Conservation (phyloP, 1,140 invertebrate species). For the Zaprionus ghesquierei region DNA sequence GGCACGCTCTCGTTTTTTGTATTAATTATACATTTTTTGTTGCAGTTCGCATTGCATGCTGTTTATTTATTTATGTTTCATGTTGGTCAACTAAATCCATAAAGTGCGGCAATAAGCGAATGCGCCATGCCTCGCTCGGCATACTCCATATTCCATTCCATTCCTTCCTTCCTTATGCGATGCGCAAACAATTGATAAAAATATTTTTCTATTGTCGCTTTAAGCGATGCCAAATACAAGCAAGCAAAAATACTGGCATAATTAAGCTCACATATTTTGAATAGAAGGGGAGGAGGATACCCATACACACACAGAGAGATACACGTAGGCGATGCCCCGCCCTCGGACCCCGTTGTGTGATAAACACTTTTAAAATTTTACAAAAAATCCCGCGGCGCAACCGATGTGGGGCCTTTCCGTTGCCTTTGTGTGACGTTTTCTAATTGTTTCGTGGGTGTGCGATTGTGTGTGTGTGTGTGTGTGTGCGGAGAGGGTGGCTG, state of each 20-base stretch:
- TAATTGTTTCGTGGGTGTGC: slow-evolving; percentile 25
- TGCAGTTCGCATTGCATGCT: slow-evolving; percentile 9
- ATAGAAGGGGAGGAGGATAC: neutral
- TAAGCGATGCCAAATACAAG: slow-evolving; percentile 6
- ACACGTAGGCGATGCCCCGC: neutral
- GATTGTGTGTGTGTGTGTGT: slow-evolving; percentile 11
- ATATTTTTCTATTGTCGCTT: slow-evolving; percentile 30
- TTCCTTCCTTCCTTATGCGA: slow-evolving; percentile 7
- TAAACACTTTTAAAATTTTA: slow-evolving; percentile 22
- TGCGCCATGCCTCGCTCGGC: neutral
- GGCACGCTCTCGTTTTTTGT: slow-evolving; percentile 25
- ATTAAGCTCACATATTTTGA: slow-evolving; percentile 7
- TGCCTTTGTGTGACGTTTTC: slow-evolving; percentile 26
- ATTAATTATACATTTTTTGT: slow-evolving; percentile 19
- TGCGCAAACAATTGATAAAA: slow-evolving; percentile 33
- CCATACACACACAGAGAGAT: neutral
- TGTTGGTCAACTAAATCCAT: slow-evolving; percentile 37
- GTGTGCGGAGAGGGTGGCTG: slow-evolving; percentile 23
- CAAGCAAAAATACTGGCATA: neutral
- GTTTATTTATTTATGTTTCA: slow-evolving; percentile 34
- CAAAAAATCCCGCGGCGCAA: slow-evolving; percentile 2
- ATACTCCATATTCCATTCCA: slow-evolving; percentile 20
- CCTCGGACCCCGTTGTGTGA: slow-evolving; percentile 16
- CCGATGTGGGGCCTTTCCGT: neutral
- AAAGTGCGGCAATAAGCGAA: slow-evolving; percentile 45